Conservation (phyloP, 2,797 vertebrate genomes). For the Notolepis coatsorum region DNA sequence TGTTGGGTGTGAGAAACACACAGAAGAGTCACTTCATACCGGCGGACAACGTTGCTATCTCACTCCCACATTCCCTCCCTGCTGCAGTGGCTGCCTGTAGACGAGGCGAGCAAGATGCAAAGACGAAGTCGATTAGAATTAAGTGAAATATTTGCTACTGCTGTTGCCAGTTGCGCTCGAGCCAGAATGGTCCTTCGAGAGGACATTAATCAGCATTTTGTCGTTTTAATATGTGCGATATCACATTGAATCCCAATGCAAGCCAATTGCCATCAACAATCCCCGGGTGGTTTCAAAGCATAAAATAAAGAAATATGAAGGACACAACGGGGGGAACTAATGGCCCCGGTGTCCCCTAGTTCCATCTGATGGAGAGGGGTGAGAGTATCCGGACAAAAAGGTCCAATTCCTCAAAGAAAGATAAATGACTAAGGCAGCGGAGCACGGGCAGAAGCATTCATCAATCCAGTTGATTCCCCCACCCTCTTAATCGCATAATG, state of each 20-base stretch:
- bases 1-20: neutral
- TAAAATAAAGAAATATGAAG: neutral
- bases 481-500: conserved; percentile 35
- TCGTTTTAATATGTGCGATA: conserved; percentile 3
- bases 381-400: conserved; percentile 17
- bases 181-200: neutral
- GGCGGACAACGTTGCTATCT: conserved; percentile 2
- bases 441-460: conserved; percentile 46
- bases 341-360: neutral
- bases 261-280: conserved; percentile 7
- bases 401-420: conserved; percentile 49
- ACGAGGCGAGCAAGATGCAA: neutral
- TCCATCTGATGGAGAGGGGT: conserved; percentile 40
- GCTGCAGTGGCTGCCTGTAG: neutral
- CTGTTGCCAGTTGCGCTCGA: neutral
- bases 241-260: neutral
- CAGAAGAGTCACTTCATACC: neutral
- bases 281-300: conserved; percentile 3
- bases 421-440: conserved; percentile 52
- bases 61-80: neutral
- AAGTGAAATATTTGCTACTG: neutral
- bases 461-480: conserved; percentile 44
- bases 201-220: conserved; percentile 12
- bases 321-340: conserved; percentile 9
- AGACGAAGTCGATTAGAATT: neutral